Conservation (phyloP, 2,797 vertebrate species). For the Tamandua tetradactyla region DNA sequence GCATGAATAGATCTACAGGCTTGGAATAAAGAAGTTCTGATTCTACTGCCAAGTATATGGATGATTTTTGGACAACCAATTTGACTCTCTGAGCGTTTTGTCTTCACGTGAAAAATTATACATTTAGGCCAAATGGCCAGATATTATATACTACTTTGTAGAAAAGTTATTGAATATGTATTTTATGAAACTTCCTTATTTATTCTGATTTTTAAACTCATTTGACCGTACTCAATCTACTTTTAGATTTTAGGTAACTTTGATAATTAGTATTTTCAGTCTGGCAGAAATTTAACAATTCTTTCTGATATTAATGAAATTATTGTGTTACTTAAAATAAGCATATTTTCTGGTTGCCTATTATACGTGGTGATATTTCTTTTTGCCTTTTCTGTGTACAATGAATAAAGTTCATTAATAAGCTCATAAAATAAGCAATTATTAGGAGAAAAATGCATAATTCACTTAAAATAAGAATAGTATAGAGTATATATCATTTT, state of each 20-base stretch:
- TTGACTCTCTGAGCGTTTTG: not conserved
- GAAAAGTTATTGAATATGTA: not conserved
- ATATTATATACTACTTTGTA: not conserved
- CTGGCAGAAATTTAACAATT: conserved; percentile 2
- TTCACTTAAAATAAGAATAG: conserved; percentile 41
- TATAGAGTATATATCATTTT: not conserved
- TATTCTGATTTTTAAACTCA: not conserved
- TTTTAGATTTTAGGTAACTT: conserved; percentile 32
- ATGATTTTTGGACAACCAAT: not conserved
- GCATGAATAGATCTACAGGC: not conserved
- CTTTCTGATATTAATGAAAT: conserved; percentile 24
- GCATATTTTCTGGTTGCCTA: not conserved
- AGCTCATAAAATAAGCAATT: conserved; percentile 3
- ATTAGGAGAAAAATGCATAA: conserved; percentile 31
- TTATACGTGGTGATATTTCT: not conserved
- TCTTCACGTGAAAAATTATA: not conserved
- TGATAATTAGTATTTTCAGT: conserved; percentile 30
- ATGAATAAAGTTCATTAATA: conserved; percentile 52
- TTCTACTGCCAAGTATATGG: not conserved
- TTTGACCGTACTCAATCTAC: conserved; percentile 1
- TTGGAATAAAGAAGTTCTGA: not conserved
- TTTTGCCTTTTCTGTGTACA: conserved; percentile 19
- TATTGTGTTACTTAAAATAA: not conserved
- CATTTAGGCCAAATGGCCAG: not conserved
- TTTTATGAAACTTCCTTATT: not conserved